Percentiles rank a stretch among this genome's conserved stretches.
phyloP scores from a whole-genome alignment of 92 coral and sea anemone species.

The Zoanthus sociatus region DNA sequence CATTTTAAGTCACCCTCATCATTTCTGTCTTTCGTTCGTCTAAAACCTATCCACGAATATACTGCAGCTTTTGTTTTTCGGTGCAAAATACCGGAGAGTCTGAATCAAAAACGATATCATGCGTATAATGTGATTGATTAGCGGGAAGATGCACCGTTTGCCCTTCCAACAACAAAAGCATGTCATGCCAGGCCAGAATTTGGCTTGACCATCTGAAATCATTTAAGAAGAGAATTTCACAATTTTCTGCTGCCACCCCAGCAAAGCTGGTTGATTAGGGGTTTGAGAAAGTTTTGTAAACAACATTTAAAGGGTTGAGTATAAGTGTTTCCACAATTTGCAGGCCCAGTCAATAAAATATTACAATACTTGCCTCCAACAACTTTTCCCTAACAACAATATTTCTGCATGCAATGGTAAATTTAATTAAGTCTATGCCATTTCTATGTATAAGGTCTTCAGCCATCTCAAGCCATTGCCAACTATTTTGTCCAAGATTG shows the following conservation, averaged over 20 bases:
- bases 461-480: slow-evolving; percentile 53
- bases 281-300: slow-evolving; percentile 29
- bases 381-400: slow-evolving; percentile 34
- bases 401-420: slow-evolving; percentile 23
- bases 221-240: slow-evolving; percentile 45
- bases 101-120: too few species aligned
- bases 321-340: slow-evolving; percentile 23
- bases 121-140: too few species aligned
- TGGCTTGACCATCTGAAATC: slow-evolving; percentile 53
- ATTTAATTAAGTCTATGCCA: slow-evolving; percentile 33
- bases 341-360: slow-evolving; percentile 19
- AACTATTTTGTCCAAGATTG: too few species aligned
- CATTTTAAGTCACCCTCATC: too few species aligned
- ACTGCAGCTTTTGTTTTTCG: too few species aligned
- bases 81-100: too few species aligned
- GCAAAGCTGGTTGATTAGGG: slow-evolving; percentile 42
- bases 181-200: slow-evolving; percentile 43
- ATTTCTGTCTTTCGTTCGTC: too few species aligned
- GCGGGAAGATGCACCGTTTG: too few species aligned
- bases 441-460: slow-evolving; percentile 38
- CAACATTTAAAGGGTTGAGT: slow-evolving; percentile 29
- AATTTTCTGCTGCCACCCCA: slow-evolving; percentile 39
- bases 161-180: too few species aligned
- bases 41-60: too few species aligned
- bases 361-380: slow-evolving; percentile 64